Base-by-base conservation (phyloP, 2,888 invertebrate species). In the Cephonodes hylas region DNA sequence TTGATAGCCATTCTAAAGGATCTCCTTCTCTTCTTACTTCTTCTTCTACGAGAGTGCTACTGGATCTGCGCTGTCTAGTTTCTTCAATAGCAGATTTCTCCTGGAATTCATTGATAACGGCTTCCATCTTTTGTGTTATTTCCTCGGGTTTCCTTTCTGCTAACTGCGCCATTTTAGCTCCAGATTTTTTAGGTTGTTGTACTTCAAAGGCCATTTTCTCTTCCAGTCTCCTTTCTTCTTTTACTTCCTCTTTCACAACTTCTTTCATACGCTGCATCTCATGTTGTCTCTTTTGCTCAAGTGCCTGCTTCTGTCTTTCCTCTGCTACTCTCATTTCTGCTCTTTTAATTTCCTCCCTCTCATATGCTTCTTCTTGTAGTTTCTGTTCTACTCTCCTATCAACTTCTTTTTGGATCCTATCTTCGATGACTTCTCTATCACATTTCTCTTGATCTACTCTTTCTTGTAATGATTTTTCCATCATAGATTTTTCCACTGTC, bases 321-420 rank as follows among this genome's bases (percentile, higher is more conserved):
- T 60, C 53, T 13, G 27, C 56, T 8, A 45, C 23, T 10, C 53
- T 15, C 53, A 31, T 53, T 53, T 22, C 45, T 3, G 45, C 42
- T 15, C 66, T 59, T 27, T 48, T 59, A 4, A 59, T 65, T 64
- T 69, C 58, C 56, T 66, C 61, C 42, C 59, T 66, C 70, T 67
- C 22, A 62, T 62, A 59, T 61, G 46, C 56, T 63, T 70, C 53
- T 5, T 53, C 53, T 27, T 53, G 27, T 3, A 63, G 44, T 57
- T 63, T 66, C 3, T 31, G 25, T 56, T 56, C n/a, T 13, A 45
- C 25, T 69, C 64, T 10, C 70, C 58, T 63, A 20, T 56, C 7
- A 3, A 53, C 42, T 60, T 60, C 38, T 42, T 15, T 27, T 10
- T 42, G 18, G 10, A 42, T 18, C 13, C n/a, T 60, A 8, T 31